A percentile compares a stretch with the other conserved stretches of the same genome.
phyloP scores from a whole-genome alignment of 2,888 invertebrate genomes.

The Alloscopus bannaensis region DNA sequence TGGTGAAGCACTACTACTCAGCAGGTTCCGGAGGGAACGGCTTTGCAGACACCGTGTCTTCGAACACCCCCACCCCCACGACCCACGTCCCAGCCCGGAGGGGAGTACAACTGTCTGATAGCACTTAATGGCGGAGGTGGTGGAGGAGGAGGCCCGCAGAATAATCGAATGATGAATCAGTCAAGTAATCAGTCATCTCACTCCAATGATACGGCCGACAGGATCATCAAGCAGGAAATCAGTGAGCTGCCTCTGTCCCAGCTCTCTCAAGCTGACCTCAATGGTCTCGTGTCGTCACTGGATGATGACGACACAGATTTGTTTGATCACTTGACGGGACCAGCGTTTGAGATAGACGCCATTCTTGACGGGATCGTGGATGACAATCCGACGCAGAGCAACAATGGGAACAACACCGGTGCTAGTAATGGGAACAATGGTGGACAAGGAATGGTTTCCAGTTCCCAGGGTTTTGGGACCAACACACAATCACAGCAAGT shows the following conservation, averaged over 20 bases:
- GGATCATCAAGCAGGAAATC: constrained; percentile 55
- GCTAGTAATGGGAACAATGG: constrained; percentile 36
- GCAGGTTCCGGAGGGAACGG: constrained; percentile 39
- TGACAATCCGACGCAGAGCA: constrained; percentile 58
- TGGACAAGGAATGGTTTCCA: constrained; percentile 52
- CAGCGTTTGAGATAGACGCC: constrained; percentile 88
- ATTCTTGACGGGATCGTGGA: constrained; percentile 72
- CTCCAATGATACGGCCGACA: constrained; percentile 29
- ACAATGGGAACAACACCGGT: constrained; percentile 48
- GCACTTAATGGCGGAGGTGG: constrained; percentile 14
- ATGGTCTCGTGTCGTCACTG: constrained; percentile 81
- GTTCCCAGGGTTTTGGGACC: constrained; percentile 49
- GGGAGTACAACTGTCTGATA: constrained; percentile 62
- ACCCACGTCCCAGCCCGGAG: constrained; percentile 54
- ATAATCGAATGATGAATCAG: constrained; percentile 46
- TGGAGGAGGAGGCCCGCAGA: constrained; percentile 19
- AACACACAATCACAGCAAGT: constrained; percentile 40
- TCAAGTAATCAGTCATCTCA: constrained; percentile 45
- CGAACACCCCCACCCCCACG: constrained; percentile 54
- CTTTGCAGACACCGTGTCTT: constrained; percentile 47
- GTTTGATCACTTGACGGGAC: constrained; percentile 88
- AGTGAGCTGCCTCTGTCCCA: constrained; percentile 78
- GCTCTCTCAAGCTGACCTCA: constrained; percentile 84
- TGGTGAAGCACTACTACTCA: constrained; percentile 49
- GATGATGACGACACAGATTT: constrained; percentile 86